Evolutionary conservation across 1,140 invertebrate species (phyloP), one percentile per base, ranked within the genome.

Genomic region (Augochlora pura): DNA sequence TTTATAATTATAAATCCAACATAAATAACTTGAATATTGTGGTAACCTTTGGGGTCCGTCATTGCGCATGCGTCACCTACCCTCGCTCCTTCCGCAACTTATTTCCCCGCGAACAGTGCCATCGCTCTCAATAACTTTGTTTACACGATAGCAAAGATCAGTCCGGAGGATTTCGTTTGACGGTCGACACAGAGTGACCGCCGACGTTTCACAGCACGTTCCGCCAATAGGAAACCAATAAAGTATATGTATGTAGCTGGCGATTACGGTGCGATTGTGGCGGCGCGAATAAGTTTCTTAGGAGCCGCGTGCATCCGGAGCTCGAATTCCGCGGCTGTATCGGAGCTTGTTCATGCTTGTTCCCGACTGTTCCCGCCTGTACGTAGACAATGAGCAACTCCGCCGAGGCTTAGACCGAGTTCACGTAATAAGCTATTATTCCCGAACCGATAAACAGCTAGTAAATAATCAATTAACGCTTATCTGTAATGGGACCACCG

Each of bases 391-490:
- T 73, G 25, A 65, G 8, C 25, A 6, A 21, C 12, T 49, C 42
- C 23, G 63, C n/a, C 57, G 42, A 32, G 52, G 8, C 14, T 52
- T 12, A 7, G 42, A 2, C 42, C 16, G 46, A 25, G 14, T 18
- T n/a, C 42, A 46, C 32, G 32, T 65, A 70, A 68, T 72, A 79
- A 64, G 16, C 62, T 62, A 67, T 83, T 59, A 49, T 82, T 76
- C 63, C 18, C 23, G 23, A 59, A 8, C 16, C 38, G 32, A 66
- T 80, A 78, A 82, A 70, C 60, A 54, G 23, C 18, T 52, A 71
- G 2, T 64, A 57, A 84, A 70, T 72, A 84, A 84, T 80, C 54
- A 63, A 83, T 83, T 81, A 67, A 71, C 16, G 49, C 49, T 57
- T 68, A 63, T 68, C 79, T 73, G 25, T 67, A 69, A 84, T 65